Conservation (phyloP, 2,113 vertebrate genomes). For the Paratilapia polleni region DNA sequence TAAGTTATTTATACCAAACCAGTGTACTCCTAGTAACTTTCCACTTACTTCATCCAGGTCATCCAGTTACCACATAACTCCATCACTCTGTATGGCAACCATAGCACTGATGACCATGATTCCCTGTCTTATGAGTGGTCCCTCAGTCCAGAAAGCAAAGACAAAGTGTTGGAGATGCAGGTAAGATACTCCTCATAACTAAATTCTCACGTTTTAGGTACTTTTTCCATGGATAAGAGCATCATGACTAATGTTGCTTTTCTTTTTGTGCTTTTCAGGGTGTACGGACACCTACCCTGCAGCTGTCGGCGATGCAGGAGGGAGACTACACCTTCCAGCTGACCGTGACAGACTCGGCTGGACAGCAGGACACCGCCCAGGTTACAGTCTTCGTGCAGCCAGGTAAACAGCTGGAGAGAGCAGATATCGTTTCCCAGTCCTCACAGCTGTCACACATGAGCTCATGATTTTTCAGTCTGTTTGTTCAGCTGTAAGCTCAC, state of each 20-base stretch:
- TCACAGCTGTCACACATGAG: neutral
- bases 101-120: conserved; percentile 95
- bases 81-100: conserved; percentile 91
- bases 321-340: conserved; percentile 98
- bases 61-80: conserved; percentile 95
- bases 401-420: conserved; percentile 80
- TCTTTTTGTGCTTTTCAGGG: conserved; percentile 78
- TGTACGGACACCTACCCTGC: conserved; percentile 89
- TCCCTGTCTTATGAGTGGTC: conserved; percentile 96
- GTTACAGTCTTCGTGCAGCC: conserved; percentile 98
- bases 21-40: neutral
- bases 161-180: conserved; percentile 99
- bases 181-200: conserved; percentile 67
- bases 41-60: conserved; percentile 68
- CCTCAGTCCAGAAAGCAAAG: conserved; percentile 93
- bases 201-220: fast-evolving
- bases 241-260: neutral
- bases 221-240: neutral
- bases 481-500: neutral
- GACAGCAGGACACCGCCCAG: conserved; percentile 92
- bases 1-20: neutral
- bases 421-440: neutral
- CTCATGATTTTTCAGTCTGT: neutral
- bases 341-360: conserved; percentile 92
- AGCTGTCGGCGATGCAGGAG: conserved; percentile 96